Conservation (phyloP, 2,113 vertebrate genomes). For the Elaphurus davidianus region DNA sequence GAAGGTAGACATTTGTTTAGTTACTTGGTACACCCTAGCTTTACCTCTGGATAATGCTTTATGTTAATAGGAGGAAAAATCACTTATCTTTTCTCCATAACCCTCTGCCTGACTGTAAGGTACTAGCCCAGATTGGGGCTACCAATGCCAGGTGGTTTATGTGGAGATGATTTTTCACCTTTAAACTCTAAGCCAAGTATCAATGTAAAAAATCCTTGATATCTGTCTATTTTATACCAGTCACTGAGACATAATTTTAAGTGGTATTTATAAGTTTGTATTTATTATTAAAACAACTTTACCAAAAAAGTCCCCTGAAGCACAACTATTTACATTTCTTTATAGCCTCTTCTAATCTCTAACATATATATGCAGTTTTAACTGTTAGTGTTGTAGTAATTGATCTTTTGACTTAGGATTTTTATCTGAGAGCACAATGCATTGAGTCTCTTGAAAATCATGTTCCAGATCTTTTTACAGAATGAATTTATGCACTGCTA, state of each 20-base stretch:
- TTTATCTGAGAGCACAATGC: constrained; percentile 71
- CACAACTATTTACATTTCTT: constrained; percentile 69
- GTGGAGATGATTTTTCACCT: constrained; percentile 30
- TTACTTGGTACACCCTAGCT: not conserved
- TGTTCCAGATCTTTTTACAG: constrained; percentile 64
- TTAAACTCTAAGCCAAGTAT: constrained; percentile 45
- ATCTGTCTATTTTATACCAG: constrained; percentile 59
- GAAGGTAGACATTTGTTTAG: not conserved
- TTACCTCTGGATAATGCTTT: constrained; percentile 29
- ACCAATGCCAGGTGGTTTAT: not conserved
- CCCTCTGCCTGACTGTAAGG: constrained; percentile 6
- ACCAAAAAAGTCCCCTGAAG: constrained; percentile 64
- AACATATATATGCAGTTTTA: constrained; percentile 45
- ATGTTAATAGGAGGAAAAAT: not conserved
- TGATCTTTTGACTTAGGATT: constrained; percentile 57
- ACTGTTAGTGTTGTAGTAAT: constrained; percentile 48
- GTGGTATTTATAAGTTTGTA: constrained; percentile 66
- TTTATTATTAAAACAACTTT: constrained; percentile 65
- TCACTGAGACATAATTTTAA: constrained; percentile 62
- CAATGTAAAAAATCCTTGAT: constrained; percentile 31
- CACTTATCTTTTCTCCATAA: not conserved
- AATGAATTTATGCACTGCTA: constrained; percentile 62
- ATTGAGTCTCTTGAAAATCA: constrained; percentile 67
- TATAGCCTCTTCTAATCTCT: constrained; percentile 58
- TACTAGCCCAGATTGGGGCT: not conserved